Percentiles rank a stretch among this genome's conserved stretches.
These are phyloP conservation scores for Syrrhaptes paradoxus DNA, from an alignment of 2,113 vertebrate genomes.

Conservation along the genomic window DNA sequence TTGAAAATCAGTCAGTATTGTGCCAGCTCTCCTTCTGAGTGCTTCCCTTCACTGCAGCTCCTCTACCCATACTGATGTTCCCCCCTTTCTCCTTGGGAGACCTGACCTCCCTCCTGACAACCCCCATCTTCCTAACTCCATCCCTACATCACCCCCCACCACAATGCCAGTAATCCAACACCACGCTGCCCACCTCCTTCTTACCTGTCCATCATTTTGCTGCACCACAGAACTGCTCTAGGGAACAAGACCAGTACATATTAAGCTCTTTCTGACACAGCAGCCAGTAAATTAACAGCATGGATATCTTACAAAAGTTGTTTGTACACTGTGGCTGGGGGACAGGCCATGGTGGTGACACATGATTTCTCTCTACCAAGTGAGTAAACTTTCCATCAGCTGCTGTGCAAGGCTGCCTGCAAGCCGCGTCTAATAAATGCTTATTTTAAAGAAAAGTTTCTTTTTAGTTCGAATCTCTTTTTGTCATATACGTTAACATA, in stretches of 20 bases:
- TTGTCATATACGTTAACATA: background rate
- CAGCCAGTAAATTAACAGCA: background rate
- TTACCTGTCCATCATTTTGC: background rate
- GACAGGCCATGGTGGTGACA: background rate
- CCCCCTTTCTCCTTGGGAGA: background rate
- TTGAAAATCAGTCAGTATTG: background rate
- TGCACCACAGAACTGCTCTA: background rate
- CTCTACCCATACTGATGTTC: fast-evolving
- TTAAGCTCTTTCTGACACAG: background rate
- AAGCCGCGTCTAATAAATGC: background rate
- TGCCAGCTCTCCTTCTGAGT: background rate
- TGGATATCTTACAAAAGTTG: background rate
- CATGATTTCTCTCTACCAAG: background rate
- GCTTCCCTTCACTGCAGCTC: background rate
- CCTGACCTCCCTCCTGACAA: fast-evolving
- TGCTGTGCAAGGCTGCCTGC: background rate
- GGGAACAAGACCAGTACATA: fast-evolving
- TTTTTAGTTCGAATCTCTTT: background rate
- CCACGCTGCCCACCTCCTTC: fast-evolving
- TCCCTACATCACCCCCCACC: too few species aligned
- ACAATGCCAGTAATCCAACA: background rate
- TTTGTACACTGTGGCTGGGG: background rate
- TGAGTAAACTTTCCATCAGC: background rate
- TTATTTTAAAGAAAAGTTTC: background rate
- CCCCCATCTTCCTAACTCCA: background rate